Conservation (phyloP, 2,113 vertebrate species). For the Sprattus sprattus region DNA sequence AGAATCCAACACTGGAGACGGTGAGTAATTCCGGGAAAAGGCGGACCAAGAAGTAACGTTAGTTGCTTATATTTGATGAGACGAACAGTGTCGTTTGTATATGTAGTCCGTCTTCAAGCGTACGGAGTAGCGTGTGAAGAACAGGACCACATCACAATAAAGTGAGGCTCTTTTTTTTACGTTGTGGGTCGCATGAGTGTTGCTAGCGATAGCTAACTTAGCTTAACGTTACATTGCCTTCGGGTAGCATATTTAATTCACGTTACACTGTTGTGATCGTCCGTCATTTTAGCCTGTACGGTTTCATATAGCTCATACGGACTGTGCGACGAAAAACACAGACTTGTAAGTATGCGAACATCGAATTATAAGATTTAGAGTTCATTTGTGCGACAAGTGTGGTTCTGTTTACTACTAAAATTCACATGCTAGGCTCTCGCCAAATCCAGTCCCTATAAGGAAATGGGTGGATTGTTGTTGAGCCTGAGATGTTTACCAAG, state of each 20-base stretch:
- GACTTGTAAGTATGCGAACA: background rate
- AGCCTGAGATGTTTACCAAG: slow-evolving; percentile 26
- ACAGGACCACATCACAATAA: background rate
- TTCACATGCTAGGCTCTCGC: background rate
- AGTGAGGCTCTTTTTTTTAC: background rate
- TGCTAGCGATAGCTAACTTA: slow-evolving; percentile 31
- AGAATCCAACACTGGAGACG: slow-evolving; percentile 64
- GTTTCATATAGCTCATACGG: background rate
- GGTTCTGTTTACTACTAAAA: slow-evolving; percentile 13
- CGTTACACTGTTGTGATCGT: background rate
- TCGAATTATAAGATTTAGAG: background rate
- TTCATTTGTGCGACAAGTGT: background rate
- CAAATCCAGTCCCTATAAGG: slow-evolving; percentile 39
- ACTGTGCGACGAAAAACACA: background rate
- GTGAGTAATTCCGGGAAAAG: slow-evolving; percentile 82
- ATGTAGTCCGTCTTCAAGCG: slow-evolving; percentile 49
- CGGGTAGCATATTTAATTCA: background rate
- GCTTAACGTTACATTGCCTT: slow-evolving; percentile 29
- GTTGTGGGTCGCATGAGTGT: slow-evolving; percentile 57
- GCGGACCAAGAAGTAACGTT: slow-evolving; percentile 60
- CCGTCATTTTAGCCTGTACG: background rate
- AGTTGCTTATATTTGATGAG: slow-evolving; percentile 8
- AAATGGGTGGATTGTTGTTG: slow-evolving; percentile 45
- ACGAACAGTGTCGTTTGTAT: slow-evolving; percentile 4
- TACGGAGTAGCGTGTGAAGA: background rate